A percentile compares a stretch with the other conserved stretches of the same genome.
These are phyloP conservation scores for Sylvietta virens DNA, from an alignment of 2,113 vertebrate genomes.

Conservation along the genomic window DNA sequence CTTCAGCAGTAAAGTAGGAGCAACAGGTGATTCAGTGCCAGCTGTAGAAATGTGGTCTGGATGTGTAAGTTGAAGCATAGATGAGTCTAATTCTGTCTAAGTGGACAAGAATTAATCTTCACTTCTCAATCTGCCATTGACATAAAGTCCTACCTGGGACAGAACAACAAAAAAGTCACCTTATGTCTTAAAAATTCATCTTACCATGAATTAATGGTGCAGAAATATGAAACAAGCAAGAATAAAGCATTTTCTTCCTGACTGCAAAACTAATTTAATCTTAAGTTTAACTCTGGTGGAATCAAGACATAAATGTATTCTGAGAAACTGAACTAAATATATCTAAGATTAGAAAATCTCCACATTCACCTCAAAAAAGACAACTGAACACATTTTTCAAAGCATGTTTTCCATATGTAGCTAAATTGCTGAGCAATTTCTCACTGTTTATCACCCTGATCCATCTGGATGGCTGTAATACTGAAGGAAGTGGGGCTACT, in stretches of 20 bases:
- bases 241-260: background rate
- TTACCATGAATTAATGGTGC: background rate
- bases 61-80: background rate
- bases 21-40: background rate
- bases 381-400: background rate
- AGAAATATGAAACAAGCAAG: background rate
- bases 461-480: background rate
- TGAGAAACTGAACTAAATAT: background rate
- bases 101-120: background rate
- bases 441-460: background rate
- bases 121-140: background rate
- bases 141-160: background rate
- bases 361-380: background rate
- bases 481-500: background rate
- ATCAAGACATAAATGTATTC: background rate
- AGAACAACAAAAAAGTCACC: background rate
- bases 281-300: background rate
- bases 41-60: background rate
- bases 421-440: background rate
- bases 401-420: constrained; percentile 12
- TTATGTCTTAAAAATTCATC: background rate
- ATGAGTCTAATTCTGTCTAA: background rate
- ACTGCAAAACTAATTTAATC: background rate
- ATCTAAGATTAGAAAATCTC: background rate
- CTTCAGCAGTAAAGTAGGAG: background rate